Evolutionary conservation across 2,888 invertebrate genomes (phyloP), one percentile per base, ranked within the genome.

Genomic region (Idaea dimidiata): DNA sequence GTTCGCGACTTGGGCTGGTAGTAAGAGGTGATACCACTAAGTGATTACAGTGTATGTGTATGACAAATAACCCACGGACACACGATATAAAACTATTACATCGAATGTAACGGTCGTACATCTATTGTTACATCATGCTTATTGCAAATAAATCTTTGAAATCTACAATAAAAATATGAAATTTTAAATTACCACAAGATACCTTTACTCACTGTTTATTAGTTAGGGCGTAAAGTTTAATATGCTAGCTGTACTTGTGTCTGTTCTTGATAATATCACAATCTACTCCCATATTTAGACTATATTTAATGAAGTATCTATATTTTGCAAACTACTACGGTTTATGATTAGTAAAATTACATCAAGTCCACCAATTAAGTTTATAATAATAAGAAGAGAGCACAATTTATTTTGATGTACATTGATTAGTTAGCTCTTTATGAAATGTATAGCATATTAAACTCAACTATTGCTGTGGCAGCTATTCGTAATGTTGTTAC

Each of bases 361-460:
- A 43, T 10, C 43, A 43, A 43, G 43, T 43, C 43, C 43, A 43
- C 8, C 43, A 43, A 64, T 62, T 64, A 62, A 65, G 60, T 59
- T 61, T 71, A 73, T 73, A 72, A 43, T 63, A 71, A 71, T 71
- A 67, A 64, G 66, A 66, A 73, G 61, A 66, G 73, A 77, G 77
- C 79, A 80, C 79, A 80, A 78, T 77, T 75, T 77, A 76, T 78
- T 76, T 77, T 74, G 74, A 72, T 82, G 75, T 82, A 81, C 66
- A 77, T 77, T 80, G 71, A 75, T 72, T 76, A 76, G 75, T 80
- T 81, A 77, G 77, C 72, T 77, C 78, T 77, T 80, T 78, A 77
- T 77, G 66, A 71, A 78, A 72, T 78, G 66, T 69, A 66, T 72
- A 72, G 66, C 66, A 66, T 66, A 58, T 65, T 61, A 14, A 43